Base-by-base conservation (phyloP, 2,888 invertebrate genomes). In the Dione juno region DNA sequence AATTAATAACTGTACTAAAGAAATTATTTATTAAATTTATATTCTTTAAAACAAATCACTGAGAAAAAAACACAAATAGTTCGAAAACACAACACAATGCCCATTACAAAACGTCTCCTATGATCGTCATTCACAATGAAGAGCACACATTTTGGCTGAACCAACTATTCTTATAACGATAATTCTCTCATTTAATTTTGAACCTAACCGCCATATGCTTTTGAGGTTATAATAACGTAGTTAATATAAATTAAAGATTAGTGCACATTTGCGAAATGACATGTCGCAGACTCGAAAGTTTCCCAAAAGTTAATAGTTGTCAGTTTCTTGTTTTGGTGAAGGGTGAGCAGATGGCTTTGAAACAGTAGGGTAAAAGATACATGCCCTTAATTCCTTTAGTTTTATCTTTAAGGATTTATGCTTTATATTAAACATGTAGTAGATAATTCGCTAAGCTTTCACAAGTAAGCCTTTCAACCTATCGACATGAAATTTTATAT, bases 211-310 rank as follows among this genome's bases (percentile, higher is more conserved):
- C 28, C 1, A n/a, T 45, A n/a, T 10, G 28, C 10, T 16, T 11
- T 61, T 28, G n/a, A 28, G n/a, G 1, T 8, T n/a, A 61, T 61
- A 43, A n/a, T 61, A 28, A 28, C 1, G 43, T 11, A 14, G 0
- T 14, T 28, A n/a, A 61, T 28, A 43, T 61, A 43, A 43, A 43
- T 45, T 43, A 28, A 61, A 21, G 21, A n/a, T 61, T 45, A 61
- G 59, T 61, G 43, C 59, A 61, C 59, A 61, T 61, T 61, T 61
- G 59, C 28, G 3, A 61, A 45, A 45, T 61, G 43, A 61, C 59
- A 43, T 61, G 43, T 61, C 59, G 40, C 13, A 45, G 28, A 10
- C 28, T 43, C 43, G n/a, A 43, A 61, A 61, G 43, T 61, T 61
- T 61, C 45, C 28, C 21, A 10, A 43, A 61, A 61, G 61, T 45